phyloP scores from a whole-genome alignment of 2,888 invertebrate genomes.

The Rhagonycha lutea region DNA sequence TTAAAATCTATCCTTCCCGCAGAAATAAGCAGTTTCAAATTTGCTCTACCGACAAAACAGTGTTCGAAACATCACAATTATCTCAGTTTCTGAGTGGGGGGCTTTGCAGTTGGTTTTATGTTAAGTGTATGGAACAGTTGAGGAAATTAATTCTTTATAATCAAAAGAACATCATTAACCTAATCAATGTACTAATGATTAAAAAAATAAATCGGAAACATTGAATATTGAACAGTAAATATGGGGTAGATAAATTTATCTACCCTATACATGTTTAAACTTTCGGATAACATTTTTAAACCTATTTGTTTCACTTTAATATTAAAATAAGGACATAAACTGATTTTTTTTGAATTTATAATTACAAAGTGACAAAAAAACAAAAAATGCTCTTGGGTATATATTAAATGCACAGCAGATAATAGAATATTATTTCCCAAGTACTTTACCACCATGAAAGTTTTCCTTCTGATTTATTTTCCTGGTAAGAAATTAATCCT shows the following conservation, averaged over 20 bases:
- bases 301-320: neutral
- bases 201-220: neutral
- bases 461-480: neutral
- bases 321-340: neutral
- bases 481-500: neutral
- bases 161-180: too few species aligned
- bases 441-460: neutral
- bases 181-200: too few species aligned
- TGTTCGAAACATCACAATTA: too few species aligned
- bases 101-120: too few species aligned
- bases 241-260: neutral
- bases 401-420: neutral
- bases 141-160: too few species aligned
- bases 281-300: neutral
- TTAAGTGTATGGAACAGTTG: too few species aligned
- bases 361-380: neutral
- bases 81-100: too few species aligned
- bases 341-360: neutral
- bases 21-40: too few species aligned
- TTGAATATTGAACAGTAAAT: neutral
- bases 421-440: neutral
- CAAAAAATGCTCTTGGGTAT: neutral
- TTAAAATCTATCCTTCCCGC: too few species aligned
- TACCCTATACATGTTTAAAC: neutral
- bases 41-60: too few species aligned